Percentiles rank a stretch among this genome's conserved stretches.
These are phyloP conservation scores for Bungarus multicinctus DNA, from an alignment of 2,113 vertebrate genomes.

Conservation along the genomic window DNA sequence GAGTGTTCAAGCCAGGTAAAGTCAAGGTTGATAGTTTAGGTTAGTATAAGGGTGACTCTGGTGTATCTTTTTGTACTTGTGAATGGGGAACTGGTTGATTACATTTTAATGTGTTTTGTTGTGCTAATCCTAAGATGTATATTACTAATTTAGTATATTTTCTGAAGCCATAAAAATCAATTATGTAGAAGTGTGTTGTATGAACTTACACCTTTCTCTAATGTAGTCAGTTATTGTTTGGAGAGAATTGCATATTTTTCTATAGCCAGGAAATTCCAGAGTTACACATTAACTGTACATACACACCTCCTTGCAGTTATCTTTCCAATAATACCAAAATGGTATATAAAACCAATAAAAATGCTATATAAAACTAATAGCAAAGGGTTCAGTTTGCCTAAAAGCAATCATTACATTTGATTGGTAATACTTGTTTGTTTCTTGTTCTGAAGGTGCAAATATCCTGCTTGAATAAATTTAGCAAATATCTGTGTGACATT, in stretches of 20 bases:
- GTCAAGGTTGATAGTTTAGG: fast-evolving
- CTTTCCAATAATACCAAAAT: no score
- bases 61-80: fast-evolving
- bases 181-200: background rate
- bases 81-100: background rate
- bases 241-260: background rate
- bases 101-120: background rate
- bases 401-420: background rate
- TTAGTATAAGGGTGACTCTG: fast-evolving
- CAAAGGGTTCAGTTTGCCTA: background rate
- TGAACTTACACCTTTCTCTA: background rate
- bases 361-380: no score
- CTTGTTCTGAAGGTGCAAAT: background rate
- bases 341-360: no score
- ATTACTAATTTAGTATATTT: background rate
- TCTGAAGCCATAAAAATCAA: background rate
- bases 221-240: background rate
- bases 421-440: background rate
- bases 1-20: constrained; percentile 54
- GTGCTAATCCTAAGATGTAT: background rate
- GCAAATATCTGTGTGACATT: background rate
- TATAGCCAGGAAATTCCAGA: background rate
- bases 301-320: no score
- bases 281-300: background rate
- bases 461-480: background rate